These are phyloP conservation scores for Chrysaora quinquecirrha DNA, from an alignment of 30 jellyfish, hydroid and myxozoan species.

Conservation along the genomic window DNA sequence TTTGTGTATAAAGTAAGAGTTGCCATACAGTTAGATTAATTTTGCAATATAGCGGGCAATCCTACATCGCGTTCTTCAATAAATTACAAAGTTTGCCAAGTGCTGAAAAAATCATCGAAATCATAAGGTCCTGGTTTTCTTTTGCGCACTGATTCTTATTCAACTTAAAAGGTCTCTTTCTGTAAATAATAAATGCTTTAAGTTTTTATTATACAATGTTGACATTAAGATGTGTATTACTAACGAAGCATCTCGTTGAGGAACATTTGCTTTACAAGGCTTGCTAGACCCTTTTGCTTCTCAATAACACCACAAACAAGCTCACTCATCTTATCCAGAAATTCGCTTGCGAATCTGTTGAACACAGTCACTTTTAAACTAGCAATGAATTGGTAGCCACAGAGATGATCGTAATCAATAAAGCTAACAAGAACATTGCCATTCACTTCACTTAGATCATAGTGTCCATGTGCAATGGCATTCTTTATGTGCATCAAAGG, in stretches of 20 bases:
- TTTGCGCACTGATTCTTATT: no score
- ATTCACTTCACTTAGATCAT: constrained; percentile 67
- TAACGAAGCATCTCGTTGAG: constrained; percentile 34
- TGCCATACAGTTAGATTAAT: no score
- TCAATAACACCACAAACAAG: constrained; percentile 69
- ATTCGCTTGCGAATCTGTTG: constrained; percentile 82
- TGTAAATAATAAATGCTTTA: neutral
- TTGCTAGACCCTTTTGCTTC: constrained; percentile 51
- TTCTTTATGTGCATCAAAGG: constrained; percentile 54
- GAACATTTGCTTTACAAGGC: constrained; percentile 59
- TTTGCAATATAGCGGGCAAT: no score
- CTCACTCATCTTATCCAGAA: constrained; percentile 57
- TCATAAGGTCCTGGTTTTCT: no score
- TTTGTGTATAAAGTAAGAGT: no score
- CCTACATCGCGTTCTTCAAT: no score
- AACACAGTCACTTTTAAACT: constrained; percentile 60
- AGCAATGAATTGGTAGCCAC: constrained; percentile 83
- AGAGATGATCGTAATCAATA: constrained; percentile 79
- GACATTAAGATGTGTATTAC: neutral
- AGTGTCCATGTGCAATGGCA: constrained; percentile 82
- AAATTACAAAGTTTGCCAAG: no score
- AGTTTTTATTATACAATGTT: neutral
- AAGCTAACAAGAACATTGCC: constrained; percentile 82
- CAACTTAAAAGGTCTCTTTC: no score
- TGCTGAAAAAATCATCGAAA: no score